These are phyloP conservation scores for Sylvilagus bachmani DNA, from an alignment of 2,113 vertebrate genomes.

Conservation along the genomic window DNA sequence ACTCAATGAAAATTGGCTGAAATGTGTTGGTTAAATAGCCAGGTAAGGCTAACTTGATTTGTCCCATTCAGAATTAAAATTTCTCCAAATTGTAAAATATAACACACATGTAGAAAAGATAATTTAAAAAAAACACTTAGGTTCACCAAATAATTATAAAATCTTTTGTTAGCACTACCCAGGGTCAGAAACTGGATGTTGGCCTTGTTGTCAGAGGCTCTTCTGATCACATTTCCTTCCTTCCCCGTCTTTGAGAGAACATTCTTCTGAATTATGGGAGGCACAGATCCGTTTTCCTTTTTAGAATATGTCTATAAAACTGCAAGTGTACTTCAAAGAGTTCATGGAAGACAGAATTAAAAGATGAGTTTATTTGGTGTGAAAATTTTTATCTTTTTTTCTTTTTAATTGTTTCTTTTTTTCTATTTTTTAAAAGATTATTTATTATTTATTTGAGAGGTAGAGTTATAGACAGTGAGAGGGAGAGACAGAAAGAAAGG, in stretches of 20 bases:
- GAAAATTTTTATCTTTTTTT: too few relatives aligned
- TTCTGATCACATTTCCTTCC: neutral
- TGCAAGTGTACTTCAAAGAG: neutral
- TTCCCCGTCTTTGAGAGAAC: neutral
- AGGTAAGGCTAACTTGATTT: constrained; percentile 3
- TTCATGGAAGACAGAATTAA: too few relatives aligned
- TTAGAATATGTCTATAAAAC: neutral
- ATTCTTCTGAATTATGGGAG: neutral
- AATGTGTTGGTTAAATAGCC: constrained; percentile 41
- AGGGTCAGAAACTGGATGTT: neutral
- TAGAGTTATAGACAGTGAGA: too few relatives aligned
- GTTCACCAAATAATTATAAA: constrained; percentile 33
- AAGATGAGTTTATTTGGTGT: too few relatives aligned
- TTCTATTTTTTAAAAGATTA: too few relatives aligned
- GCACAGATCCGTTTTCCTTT: constrained; percentile 15
- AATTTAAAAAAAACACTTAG: neutral
- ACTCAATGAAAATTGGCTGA: neutral
- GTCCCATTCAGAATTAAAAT: constrained; percentile 38
- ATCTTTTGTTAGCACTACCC: neutral
- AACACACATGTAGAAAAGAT: neutral
- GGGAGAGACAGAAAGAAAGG: too few relatives aligned
- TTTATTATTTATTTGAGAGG: too few relatives aligned
- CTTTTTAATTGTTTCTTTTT: too few relatives aligned
- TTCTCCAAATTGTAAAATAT: constrained; percentile 36
- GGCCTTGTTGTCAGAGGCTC: neutral